These are phyloP conservation scores for Metalampra italica DNA, from an alignment of 2,888 invertebrate genomes.

Conservation along the genomic window DNA sequence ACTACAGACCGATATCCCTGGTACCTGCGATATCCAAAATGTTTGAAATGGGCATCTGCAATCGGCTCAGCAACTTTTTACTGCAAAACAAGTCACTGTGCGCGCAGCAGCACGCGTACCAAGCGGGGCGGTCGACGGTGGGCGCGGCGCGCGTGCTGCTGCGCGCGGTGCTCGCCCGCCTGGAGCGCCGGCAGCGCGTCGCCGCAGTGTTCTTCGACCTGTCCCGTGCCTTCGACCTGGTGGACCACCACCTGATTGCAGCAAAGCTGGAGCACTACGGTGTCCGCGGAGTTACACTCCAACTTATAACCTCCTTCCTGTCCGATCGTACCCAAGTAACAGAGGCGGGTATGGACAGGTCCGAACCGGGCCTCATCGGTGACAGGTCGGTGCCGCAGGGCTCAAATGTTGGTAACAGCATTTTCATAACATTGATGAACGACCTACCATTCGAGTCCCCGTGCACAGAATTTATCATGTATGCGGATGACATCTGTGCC, in stretches of 20 bases:
- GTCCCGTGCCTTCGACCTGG: conserved; percentile 2
- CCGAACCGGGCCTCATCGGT: neutral
- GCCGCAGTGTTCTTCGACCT: neutral
- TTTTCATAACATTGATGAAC: neutral
- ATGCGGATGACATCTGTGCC: conserved; percentile 1
- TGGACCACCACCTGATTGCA: neutral
- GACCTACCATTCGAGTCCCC: neutral
- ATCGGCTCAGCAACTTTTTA: neutral
- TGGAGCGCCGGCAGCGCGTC: neutral
- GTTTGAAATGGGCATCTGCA: conserved; percentile 4
- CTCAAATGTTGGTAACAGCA: conserved; percentile 1
- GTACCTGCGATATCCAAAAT: conserved; percentile 1
- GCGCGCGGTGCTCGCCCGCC: neutral
- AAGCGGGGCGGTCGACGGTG: neutral
- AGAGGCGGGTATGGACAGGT: neutral
- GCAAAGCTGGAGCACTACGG: conserved; percentile 1
- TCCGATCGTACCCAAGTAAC: neutral
- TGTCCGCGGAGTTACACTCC: neutral
- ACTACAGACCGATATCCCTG: conserved; percentile 1
- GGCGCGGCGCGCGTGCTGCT: neutral
- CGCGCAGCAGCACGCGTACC: neutral
- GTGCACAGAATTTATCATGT: neutral
- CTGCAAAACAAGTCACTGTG: neutral
- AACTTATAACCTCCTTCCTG: neutral
- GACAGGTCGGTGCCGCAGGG: conserved; percentile 2